Conservation (phyloP, 92 coral and sea anemone genomes). For the Phenganax subtilis region DNA sequence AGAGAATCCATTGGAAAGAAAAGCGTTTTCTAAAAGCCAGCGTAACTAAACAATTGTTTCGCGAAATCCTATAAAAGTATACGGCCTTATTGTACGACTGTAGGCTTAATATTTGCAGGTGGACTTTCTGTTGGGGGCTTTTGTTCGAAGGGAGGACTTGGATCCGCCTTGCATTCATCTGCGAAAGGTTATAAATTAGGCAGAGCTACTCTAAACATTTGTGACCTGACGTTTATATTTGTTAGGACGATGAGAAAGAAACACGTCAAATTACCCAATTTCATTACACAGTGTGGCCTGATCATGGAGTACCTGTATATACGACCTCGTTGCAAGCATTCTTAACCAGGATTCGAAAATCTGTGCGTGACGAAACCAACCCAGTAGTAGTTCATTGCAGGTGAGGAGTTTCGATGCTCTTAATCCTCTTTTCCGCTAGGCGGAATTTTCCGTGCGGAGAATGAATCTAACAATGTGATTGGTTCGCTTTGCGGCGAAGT, state of each 20-base stretch:
- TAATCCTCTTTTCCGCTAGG: not conserved
- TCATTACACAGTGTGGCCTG: constrained; percentile 62
- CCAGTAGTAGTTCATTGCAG: constrained; percentile 53
- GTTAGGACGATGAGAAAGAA: constrained; percentile 22
- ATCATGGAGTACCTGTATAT: constrained; percentile 52
- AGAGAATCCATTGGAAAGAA: too few relatives aligned
- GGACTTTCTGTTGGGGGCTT: too few relatives aligned
- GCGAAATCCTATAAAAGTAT: too few relatives aligned
- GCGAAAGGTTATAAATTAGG: too few relatives aligned
- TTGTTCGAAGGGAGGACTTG: too few relatives aligned
- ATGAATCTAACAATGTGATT: not conserved
- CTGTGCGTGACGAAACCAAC: constrained; percentile 27
- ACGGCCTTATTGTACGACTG: too few relatives aligned
- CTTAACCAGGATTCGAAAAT: constrained; percentile 32
- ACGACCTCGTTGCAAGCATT: constrained; percentile 36
- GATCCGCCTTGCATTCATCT: too few relatives aligned
- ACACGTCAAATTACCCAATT: constrained; percentile 45
- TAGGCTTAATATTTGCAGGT: too few relatives aligned
- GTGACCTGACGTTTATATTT: not conserved
- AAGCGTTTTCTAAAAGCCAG: too few relatives aligned
- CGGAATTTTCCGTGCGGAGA: not conserved
- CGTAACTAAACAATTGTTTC: too few relatives aligned
- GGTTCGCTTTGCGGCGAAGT: not conserved
- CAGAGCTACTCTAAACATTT: not conserved
- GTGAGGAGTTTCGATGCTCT: constrained; percentile 11